Percentiles rank a stretch among this genome's conserved stretches.
phyloP scores from a whole-genome alignment of 2,113 vertebrate genomes.

The Laterallus jamaicensis region DNA sequence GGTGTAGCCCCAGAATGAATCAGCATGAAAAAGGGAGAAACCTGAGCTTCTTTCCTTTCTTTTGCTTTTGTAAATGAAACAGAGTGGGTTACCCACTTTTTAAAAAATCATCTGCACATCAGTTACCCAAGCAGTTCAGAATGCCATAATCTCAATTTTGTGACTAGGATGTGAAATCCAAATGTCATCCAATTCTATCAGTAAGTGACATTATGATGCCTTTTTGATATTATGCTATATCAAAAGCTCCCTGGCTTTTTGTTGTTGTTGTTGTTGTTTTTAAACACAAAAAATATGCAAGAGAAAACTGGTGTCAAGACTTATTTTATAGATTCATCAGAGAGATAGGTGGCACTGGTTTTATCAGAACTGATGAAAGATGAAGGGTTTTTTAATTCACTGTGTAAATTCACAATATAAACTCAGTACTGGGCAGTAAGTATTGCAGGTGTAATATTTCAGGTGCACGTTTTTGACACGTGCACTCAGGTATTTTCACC shows the following conservation, averaged over 20 bases:
- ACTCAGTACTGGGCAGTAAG: neutral
- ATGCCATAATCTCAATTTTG: constrained; percentile 22
- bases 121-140: constrained; percentile 6
- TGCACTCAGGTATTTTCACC: neutral
- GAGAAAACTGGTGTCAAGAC: neutral
- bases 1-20: neutral
- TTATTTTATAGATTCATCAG: neutral
- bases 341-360: neutral
- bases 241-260: neutral
- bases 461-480: neutral
- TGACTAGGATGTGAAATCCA: constrained; percentile 26
- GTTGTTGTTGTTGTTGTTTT: neutral
- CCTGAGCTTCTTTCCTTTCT: neutral
- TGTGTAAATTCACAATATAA: neutral
- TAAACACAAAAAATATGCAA: neutral
- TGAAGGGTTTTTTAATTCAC: neutral
- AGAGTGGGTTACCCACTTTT: neutral
- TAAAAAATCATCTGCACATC: neutral
- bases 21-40: constrained; percentile 9
- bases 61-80: neutral
- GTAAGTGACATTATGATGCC: neutral
- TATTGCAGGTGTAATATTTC: neutral
- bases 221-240: neutral
- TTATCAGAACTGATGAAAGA: neutral
- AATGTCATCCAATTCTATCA: constrained; percentile 27